Evolutionary conservation across 2,888 invertebrate genomes (phyloP).

Genomic region (Cotesia congregata): DNA sequence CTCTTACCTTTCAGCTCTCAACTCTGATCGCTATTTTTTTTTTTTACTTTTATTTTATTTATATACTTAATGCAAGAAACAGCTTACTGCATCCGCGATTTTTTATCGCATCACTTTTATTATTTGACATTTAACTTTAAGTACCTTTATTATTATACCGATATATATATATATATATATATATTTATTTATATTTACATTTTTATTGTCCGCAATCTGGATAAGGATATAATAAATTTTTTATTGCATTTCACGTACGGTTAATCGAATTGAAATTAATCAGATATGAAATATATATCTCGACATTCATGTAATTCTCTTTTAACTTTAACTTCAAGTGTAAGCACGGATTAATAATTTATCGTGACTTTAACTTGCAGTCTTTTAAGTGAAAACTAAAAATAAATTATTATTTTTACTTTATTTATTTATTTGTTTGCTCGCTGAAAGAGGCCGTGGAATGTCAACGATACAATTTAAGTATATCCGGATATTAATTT

Average conservation of each 20-base stretch:
- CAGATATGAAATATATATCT: neutral
- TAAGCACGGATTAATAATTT: neutral
- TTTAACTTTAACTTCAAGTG: neutral
- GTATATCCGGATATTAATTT: too few species aligned
- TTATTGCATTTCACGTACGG: neutral
- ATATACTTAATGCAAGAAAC: neutral
- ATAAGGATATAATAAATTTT: conserved; percentile 1
- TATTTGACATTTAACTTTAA: neutral
- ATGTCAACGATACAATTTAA: too few species aligned
- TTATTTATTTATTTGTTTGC: too few species aligned
- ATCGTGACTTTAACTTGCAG: neutral
- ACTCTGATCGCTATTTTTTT: neutral
- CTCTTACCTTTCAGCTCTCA: neutral
- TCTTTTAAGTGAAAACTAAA: neutral
- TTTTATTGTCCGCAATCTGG: neutral
- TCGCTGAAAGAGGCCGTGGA: too few species aligned
- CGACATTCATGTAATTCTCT: neutral
- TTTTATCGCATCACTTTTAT: neutral
- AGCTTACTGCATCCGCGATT: neutral
- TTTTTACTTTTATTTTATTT: neutral
- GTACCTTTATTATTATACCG: neutral
- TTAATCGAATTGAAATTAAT: neutral
- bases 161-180: neutral
- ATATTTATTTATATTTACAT: neutral
- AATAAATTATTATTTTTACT: neutral